phyloP scores from a whole-genome alignment of 2,797 vertebrate species.

The Liparis tanakae region DNA sequence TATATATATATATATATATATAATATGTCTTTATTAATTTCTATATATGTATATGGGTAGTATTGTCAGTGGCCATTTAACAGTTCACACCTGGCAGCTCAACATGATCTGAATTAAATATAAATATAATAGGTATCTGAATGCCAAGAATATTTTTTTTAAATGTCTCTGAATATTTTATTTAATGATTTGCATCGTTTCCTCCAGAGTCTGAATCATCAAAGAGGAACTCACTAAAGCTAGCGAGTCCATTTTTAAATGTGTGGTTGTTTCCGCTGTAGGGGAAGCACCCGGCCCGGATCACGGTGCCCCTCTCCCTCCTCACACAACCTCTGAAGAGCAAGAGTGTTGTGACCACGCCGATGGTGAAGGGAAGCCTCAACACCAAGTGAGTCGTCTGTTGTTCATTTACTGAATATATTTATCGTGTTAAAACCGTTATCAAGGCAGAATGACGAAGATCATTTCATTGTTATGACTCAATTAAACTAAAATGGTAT shows the following conservation, averaged over 20 bases:
- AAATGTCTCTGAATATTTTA: neutral
- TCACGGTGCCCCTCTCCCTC: slow-evolving; percentile 95
- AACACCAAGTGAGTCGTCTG: slow-evolving; percentile 91
- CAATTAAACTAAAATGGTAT: neutral
- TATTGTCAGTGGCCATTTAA: too few relatives aligned
- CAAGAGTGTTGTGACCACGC: slow-evolving; percentile 93
- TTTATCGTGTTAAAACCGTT: neutral
- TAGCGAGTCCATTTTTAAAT: neutral
- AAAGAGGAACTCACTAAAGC: neutral
- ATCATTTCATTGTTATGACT: neutral
- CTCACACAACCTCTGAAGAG: slow-evolving; percentile 97
- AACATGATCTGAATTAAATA: neutral
- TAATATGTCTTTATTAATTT: too few relatives aligned
- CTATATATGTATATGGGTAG: too few relatives aligned
- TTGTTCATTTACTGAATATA: neutral
- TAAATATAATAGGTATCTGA: neutral
- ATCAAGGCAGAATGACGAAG: neutral
- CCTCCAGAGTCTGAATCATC: neutral
- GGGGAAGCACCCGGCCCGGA: slow-evolving; percentile 94
- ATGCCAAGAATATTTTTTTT: neutral
- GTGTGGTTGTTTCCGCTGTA: slow-evolving; percentile 55
- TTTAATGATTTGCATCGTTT: slow-evolving; percentile 12
- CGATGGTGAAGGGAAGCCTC: slow-evolving; percentile 95
- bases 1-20: too few relatives aligned
- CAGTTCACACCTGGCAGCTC: neutral